Evolutionary conservation across 2,113 vertebrate genomes (phyloP), one percentile per base, ranked within the genome.

Genomic region (Sardina pilchardus): DNA sequence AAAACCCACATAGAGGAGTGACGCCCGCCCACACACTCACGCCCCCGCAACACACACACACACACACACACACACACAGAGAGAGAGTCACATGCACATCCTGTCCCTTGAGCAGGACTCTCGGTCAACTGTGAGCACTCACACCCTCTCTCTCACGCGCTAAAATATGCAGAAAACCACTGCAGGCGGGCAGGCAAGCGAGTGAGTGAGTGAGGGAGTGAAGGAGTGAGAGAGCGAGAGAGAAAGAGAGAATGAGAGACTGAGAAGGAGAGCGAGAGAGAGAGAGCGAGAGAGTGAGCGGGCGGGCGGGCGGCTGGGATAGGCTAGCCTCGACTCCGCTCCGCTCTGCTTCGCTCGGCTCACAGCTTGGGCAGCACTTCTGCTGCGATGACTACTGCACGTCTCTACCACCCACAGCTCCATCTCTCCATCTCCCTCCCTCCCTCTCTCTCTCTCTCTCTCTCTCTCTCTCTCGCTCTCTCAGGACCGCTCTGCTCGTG

Each of bases 331-430:
- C 8, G 3, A 16, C 24, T 19, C 12, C 7, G n/a, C n/a, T n/a
- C 5, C 17, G 39, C 36, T 48, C 26, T 6, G 8, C 82, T n/a
- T 24, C 17, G 30, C 30, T 21, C 82, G n/a, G 48, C 82, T 83
- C 50, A 42, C 88, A 91, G 88, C 83, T 88, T 90, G 88, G 89
- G 91, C 90, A 92, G 86, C 88, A 86, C 88, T 91, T 91, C 87
- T 89, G 91, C 86, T 89, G 86, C 89, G 90, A 45, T 47, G 75
- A 81, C 82, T 86, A 81, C 86, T 91, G 81, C 42, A 84, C 87
- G 88, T 88, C 88, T 87, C 86, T 87, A 26, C 90, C 89, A 87
- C 89, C 90, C 90, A 90, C 93, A 71, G 75, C 71, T 81, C 89
- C 89, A 81, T 34, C 83, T 84, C 86, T 85, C 86, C 85, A 89